Evolutionary conservation across 1,140 invertebrate species (phyloP), one percentile per base, ranked within the genome.

Genomic region (Drosophila kepulauana): DNA sequence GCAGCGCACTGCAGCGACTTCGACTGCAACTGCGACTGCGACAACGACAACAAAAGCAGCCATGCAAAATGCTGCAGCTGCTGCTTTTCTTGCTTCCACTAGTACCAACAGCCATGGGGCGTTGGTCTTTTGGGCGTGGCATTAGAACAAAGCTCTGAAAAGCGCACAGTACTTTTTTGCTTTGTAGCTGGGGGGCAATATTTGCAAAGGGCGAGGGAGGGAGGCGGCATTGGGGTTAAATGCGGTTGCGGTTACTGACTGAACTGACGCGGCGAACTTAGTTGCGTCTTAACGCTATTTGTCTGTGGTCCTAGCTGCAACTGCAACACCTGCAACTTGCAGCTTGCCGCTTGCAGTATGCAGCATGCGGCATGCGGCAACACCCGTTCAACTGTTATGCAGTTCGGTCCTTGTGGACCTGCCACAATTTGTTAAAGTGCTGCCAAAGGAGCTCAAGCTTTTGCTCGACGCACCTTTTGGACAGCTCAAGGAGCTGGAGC

Each of bases 391-490:
- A 38, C 33, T 13, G 7, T 38, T 49, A 20, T 48, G 46, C n/a
- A 43, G 28, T 30, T 49, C 30, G 51, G 13, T 59, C 28, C 16
- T 56, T 51, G 33, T 69, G 38, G 35, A 45, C 35, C 52, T 67
- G 52, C 76, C 52, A 76, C 84, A 87, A 87, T 87, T 87, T 87
- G 64, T 54, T 72, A 84, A 81, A 87, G 77, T 87, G 85, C 65
- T 78, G 65, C 52, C 78, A 46, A 61, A 78, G 64, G 75, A 73
- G 35, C 20, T 65, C 8, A 25, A 13, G 63, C 28, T 28, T 20
- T 45, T 13, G 3, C 35, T 30, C 43, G 30, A 67, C 49, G 38
- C 63, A 70, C 59, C 59, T 58, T 15, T 52, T 58, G 46, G 28
- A 38, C 54, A 6, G 20, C 30, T 3, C 20, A 25, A 25, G 20